Evolutionary conservation across 2,888 invertebrate species (phyloP).

Genomic region (Physocephala rufipes): DNA sequence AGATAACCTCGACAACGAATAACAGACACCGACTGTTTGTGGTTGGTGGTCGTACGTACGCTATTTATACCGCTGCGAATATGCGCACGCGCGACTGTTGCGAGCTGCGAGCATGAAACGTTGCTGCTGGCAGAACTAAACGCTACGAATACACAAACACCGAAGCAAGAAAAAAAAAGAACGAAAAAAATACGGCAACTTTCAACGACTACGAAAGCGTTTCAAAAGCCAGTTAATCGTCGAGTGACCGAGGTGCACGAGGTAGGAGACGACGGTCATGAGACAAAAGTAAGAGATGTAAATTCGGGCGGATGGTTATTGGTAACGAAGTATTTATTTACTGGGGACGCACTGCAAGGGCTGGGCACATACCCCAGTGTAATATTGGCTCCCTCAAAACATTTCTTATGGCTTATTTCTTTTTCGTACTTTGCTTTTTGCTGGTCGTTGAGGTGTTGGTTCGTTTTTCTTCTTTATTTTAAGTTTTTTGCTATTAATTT

Average conservation of each 20-base stretch:
- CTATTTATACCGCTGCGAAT: slow-evolving; percentile 66
- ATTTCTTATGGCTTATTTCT: slow-evolving; percentile 1
- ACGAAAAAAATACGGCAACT: not conserved
- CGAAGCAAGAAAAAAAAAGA: not conserved
- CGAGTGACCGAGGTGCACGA: not conserved
- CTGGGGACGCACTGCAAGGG: not conserved
- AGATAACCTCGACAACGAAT: slow-evolving; percentile 56
- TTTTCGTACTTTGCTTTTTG: not conserved
- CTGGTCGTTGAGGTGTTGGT: not conserved
- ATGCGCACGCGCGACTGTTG: slow-evolving; percentile 59
- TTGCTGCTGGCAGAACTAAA: slow-evolving; percentile 34
- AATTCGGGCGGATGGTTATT: not conserved
- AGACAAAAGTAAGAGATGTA: not conserved
- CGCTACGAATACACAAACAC: slow-evolving; percentile 23
- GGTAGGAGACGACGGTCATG: not conserved
- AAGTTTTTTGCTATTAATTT: slow-evolving; percentile 16
- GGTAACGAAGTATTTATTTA: not conserved
- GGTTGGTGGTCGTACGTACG: slow-evolving; percentile 65
- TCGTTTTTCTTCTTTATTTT: not conserved
- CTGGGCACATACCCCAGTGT: slow-evolving; percentile 9
- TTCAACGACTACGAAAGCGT: slow-evolving; percentile 25
- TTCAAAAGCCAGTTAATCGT: slow-evolving; percentile 4
- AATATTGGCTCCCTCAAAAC: slow-evolving; percentile 39
- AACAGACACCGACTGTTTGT: slow-evolving; percentile 66
- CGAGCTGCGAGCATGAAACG: slow-evolving; percentile 48